A percentile compares a stretch with the other conserved stretches of the same genome.
Conservation (phyloP, 2,888 invertebrate genomes). For the Pseudococcus jackbeardsleyi region DNA sequence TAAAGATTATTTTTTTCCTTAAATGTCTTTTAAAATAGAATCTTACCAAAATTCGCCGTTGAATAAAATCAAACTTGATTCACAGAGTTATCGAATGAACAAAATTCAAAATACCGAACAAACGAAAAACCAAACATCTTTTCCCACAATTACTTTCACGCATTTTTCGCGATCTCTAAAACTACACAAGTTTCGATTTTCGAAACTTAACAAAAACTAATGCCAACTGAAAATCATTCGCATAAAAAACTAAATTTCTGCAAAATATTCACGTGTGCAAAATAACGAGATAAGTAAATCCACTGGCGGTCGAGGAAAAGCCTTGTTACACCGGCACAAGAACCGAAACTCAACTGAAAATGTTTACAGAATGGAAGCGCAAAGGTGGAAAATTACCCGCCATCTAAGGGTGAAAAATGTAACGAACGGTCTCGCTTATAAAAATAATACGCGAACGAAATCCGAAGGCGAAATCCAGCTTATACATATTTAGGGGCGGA, state of each 20-base stretch:
- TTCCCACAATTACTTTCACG: background rate
- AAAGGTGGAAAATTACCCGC: conserved; percentile 39
- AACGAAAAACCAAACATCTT: background rate
- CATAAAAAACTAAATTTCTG: background rate
- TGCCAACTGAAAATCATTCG: background rate
- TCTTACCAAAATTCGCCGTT: background rate
- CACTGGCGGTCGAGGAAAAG: background rate
- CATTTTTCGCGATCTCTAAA: background rate
- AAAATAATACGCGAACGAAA: conserved; percentile 21
- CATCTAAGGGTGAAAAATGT: conserved; percentile 48
- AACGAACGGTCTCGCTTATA: conserved; percentile 14
- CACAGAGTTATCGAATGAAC: background rate
- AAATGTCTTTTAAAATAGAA: background rate
- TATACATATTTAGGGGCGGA: background rate
- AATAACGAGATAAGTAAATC: background rate
- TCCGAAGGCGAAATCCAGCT: background rate
- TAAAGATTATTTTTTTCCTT: too few species aligned
- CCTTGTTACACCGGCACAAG: background rate
- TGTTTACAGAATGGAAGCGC: background rate
- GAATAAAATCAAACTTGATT: background rate
- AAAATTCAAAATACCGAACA: background rate
- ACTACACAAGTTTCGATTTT: background rate
- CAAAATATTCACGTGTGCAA: conserved; percentile 40
- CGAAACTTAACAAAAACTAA: background rate
- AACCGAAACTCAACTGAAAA: conserved; percentile 35